Base-by-base conservation (phyloP, 2,888 invertebrate genomes). In the Pediacus dermestoides region DNA sequence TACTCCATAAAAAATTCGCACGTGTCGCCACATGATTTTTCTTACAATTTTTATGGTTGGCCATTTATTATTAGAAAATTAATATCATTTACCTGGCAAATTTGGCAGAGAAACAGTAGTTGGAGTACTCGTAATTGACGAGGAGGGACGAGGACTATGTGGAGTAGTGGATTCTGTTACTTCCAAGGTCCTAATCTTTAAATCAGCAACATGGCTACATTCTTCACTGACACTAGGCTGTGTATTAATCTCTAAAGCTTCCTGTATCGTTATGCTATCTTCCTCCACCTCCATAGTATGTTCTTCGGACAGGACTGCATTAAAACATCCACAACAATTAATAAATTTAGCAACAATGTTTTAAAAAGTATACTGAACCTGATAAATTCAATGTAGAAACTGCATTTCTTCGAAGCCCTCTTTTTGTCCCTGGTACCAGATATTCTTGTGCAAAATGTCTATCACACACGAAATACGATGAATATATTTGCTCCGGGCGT, bases 391-490 rank as follows among this genome's bases (percentile, higher is more conserved):
- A 3, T 16, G 28, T 28, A 28, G 28, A 16, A 9, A 14, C 13
- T 15, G 28, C 28, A 14, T 14, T 9, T 28, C 28, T 28, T 15
- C 28, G 14, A 12, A 28, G 28, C 14, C 28, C 28, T 28, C 28
- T 28, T 28, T 10, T 28, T 28, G 28, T 28, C 28, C 28, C 28
- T 7, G 28, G 28, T 28, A 28, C 14, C 8, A 13, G 14, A 28
- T 28, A 28, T 28, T 28, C 28, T 28, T 12, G n/a, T n/a, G n/a
- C 3, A 14, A 14, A n/a, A 28, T 28, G 28, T 28, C 28, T 28
- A 27, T 12, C 28, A 28, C 28, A 28, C 28, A 28, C 14, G 14
- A 12, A 37, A 31, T 25, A 2, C 31, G 7, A 9, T 23, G 11
- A 32, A 37, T 32, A 27, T 27, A 27, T 27, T 27, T 27, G 2